A percentile compares a stretch with the other conserved stretches of the same genome.
phyloP scores from a whole-genome alignment of 2,888 invertebrate species.

The Zeuzera pyrina region DNA sequence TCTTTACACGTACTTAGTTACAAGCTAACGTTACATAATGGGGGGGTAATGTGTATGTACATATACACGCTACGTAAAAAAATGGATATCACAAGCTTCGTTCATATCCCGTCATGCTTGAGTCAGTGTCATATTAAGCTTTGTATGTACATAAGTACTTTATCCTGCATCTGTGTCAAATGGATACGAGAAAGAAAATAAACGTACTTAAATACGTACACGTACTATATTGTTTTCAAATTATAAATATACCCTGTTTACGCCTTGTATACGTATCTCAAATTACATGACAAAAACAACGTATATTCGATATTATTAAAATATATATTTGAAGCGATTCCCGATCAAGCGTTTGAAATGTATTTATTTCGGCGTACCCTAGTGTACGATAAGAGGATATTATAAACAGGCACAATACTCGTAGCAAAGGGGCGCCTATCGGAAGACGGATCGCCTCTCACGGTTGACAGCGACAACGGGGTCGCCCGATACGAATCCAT shows the following conservation, averaged over 20 bases:
- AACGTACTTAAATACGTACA: too few relatives aligned
- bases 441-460: slow-evolving; percentile 38
- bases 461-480: slow-evolving; percentile 31
- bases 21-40: neutral
- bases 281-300: too few relatives aligned
- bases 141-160: slow-evolving; percentile 27
- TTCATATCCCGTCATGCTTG: slow-evolving; percentile 4
- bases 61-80: neutral
- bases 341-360: neutral
- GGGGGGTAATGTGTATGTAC: neutral
- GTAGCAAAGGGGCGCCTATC: slow-evolving; percentile 7
- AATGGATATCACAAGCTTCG: neutral
- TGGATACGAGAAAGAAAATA: slow-evolving; percentile 17
- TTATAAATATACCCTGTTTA: too few relatives aligned
- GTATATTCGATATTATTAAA: neutral
- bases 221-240: too few relatives aligned
- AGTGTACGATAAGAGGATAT: slow-evolving; percentile 7
- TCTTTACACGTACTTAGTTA: neutral
- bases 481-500: slow-evolving; percentile 19
- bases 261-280: too few relatives aligned
- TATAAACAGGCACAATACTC: slow-evolving; percentile 25
- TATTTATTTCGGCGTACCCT: too few relatives aligned
- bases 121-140: slow-evolving; percentile 36
- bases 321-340: neutral
- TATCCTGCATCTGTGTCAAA: slow-evolving; percentile 37